Evolutionary conservation across 2,797 vertebrate species (phyloP), one percentile per base, ranked within the genome.

Genomic region (Gymnodraco acuticeps): DNA sequence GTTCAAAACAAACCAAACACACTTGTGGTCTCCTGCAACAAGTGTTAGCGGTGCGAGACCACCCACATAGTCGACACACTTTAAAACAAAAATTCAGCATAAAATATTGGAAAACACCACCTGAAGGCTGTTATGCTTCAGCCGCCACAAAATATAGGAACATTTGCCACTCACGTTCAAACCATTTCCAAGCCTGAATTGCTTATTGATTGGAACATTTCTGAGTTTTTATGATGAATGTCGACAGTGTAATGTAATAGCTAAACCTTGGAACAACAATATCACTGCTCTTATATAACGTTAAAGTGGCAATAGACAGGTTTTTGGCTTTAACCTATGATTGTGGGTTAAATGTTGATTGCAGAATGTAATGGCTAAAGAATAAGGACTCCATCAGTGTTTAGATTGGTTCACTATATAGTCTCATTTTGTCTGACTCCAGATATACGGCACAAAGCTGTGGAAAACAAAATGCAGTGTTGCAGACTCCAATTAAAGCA

Each of bases 1-100:
- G 31, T 64, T 75, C 56, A 70, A 75, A 79, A 73, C 38, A 80
- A 61, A 62, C 23, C 46, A 51, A 53, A 77, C 80, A 45, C 66
- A 77, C 67, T 75, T 78, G 72, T 70, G 65, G 63, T 71, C 54
- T 77, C 70, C 73, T 64, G 64, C 69, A 86, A 73, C 84, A 84
- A 82, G 77, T 79, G 56, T 52, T 47, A 47, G 51, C 5, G 55
- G 42, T 31, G 75, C 10, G 5, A 62, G 85, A 86, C 87, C 84
- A 89, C 85, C 82, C 87, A 86, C 45, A 31, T 1, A 70, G 66
- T 23, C 42, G 0, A 58, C 67, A 19, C 55, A 50, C 19, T 48
- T 6, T 38, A 33, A 77, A 53, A 68, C 73, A 48, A 67, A 55
- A 56, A 76, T 73, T 55, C 58, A 63, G 50, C 20, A 27, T 66